Conservation (phyloP, 2,797 vertebrate species). For the Phylloscopus collybita region DNA sequence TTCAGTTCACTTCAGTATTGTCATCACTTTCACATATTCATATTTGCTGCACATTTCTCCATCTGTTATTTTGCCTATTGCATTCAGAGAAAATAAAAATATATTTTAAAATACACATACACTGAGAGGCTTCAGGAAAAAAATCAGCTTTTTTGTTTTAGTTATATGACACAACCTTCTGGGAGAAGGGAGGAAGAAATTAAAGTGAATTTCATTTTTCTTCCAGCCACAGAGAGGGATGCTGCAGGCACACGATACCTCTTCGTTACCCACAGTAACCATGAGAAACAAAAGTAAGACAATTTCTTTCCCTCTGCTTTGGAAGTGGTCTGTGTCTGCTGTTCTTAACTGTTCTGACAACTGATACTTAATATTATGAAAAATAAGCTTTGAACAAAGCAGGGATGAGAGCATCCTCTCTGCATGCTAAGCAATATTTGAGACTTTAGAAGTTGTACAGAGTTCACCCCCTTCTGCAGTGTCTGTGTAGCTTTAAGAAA, state of each 20-base stretch:
- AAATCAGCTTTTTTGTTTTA: background rate
- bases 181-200: background rate
- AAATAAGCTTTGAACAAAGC: background rate
- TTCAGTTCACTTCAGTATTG: background rate
- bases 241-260: conserved; percentile 83
- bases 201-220: conserved; percentile 30
- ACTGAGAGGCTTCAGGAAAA: background rate
- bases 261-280: conserved; percentile 85
- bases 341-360: background rate
- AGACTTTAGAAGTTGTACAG: background rate
- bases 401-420: background rate
- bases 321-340: background rate
- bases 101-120: background rate
- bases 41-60: background rate
- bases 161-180: background rate
- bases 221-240: conserved; percentile 83
- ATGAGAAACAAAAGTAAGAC: conserved; percentile 92
- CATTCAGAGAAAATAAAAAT: background rate
- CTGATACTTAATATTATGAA: background rate
- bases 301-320: background rate
- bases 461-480: background rate
- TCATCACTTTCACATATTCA: background rate
- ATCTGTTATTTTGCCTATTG: background rate
- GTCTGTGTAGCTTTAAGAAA: background rate
- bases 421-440: background rate